These are phyloP conservation scores for Agapornis canus DNA, from an alignment of 2,797 vertebrate genomes.

Conservation along the genomic window DNA sequence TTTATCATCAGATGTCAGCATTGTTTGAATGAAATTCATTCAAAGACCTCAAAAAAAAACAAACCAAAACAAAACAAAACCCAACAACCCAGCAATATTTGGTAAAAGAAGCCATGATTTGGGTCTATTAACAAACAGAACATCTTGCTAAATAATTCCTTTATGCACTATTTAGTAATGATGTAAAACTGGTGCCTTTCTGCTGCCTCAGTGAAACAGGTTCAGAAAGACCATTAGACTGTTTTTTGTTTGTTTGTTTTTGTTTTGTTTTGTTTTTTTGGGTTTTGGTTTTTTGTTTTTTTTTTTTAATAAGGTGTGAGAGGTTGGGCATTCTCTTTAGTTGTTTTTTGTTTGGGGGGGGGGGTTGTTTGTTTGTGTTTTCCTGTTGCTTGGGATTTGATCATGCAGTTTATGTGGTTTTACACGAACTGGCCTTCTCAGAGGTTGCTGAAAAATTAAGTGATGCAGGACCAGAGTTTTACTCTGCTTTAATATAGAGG, in stretches of 20 bases:
- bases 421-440: neutral
- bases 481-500: neutral
- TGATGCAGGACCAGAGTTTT: neutral
- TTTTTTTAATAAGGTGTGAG: neutral
- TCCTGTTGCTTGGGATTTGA: neutral
- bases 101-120: constrained; percentile 67
- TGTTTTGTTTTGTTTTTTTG: neutral
- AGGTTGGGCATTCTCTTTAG: neutral
- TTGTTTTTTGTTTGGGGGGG: neutral
- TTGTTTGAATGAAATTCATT: constrained; percentile 75
- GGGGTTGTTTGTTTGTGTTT: accelerated
- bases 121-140: constrained; percentile 75
- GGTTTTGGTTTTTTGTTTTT: neutral
- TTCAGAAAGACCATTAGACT: constrained; percentile 73
- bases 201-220: constrained; percentile 72
- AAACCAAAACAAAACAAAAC: too few relatives aligned
- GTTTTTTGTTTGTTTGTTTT: constrained; percentile 24
- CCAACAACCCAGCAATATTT: constrained; percentile 51
- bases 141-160: constrained; percentile 78
- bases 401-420: neutral
- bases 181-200: constrained; percentile 70
- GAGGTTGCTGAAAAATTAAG: neutral
- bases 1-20: constrained; percentile 76
- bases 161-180: constrained; percentile 73
- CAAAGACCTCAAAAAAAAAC: constrained; percentile 70